A percentile compares a stretch with the other conserved stretches of the same genome.
Conservation (phyloP, 1,140 invertebrate genomes). For the Centruroides vittatus region DNA sequence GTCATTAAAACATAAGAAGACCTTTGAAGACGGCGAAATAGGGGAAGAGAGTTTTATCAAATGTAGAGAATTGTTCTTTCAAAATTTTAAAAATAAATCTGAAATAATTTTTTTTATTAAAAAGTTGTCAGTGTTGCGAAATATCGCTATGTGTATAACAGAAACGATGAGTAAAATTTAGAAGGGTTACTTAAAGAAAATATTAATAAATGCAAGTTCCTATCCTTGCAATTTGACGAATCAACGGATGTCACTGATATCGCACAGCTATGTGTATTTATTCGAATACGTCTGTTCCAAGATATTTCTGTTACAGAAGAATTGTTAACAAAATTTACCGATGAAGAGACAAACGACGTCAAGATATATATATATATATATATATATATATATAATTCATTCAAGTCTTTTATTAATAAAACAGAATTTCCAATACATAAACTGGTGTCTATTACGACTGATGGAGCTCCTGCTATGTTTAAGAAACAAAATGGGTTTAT, state of each 20-base stretch:
- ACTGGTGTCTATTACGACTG: slow-evolving; percentile 2
- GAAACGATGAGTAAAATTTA: not conserved
- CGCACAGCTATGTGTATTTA: not conserved
- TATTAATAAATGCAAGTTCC: not conserved
- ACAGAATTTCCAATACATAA: slow-evolving; percentile 1
- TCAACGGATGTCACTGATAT: not conserved
- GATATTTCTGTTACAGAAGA: not conserved
- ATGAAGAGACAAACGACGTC: slow-evolving; percentile 1
- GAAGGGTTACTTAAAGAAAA: not conserved
- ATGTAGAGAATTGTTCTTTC: not conserved
- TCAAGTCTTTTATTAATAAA: not conserved
- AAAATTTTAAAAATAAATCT: not conserved
- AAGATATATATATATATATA: too few species aligned
- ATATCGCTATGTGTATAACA: not conserved
- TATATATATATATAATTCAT: not conserved
- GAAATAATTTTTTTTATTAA: not conserved
- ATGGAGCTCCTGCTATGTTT: slow-evolving; percentile 1
- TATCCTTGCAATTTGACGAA: not conserved
- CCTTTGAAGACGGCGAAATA: not conserved
- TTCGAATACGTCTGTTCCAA: not conserved
- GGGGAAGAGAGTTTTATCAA: not conserved
- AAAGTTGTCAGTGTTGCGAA: not conserved
- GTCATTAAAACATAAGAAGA: too few species aligned
- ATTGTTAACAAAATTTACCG: slow-evolving; percentile 4
- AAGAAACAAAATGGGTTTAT: not conserved